Evolutionary conservation across 2,888 invertebrate species (phyloP).

Genomic region (Lycophotia porphyrea): DNA sequence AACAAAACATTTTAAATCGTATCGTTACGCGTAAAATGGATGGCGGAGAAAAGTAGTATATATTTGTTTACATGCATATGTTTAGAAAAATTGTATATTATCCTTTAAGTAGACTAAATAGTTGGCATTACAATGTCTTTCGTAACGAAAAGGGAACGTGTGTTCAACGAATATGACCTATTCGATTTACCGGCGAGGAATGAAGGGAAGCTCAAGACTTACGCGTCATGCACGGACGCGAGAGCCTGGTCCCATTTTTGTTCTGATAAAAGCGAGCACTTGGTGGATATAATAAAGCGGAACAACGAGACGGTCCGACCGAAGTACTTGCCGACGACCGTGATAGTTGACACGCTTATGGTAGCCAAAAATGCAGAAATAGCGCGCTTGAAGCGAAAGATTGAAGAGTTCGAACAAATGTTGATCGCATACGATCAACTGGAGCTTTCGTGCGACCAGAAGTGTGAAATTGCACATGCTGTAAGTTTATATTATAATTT

Average conservation of each 20-base stretch:
- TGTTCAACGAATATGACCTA: slow-evolving; percentile 86
- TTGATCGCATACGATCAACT: slow-evolving; percentile 83
- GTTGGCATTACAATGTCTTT: slow-evolving; percentile 83
- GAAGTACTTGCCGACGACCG: slow-evolving; percentile 85
- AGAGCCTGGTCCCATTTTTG: slow-evolving; percentile 90
- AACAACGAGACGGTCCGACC: slow-evolving; percentile 82
- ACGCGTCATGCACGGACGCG: slow-evolving; percentile 89
- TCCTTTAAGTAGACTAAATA: slow-evolving; percentile 71
- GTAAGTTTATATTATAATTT: slow-evolving; percentile 71
- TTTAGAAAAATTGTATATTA: slow-evolving; percentile 76
- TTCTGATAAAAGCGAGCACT: slow-evolving; percentile 89
- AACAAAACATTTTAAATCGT: slow-evolving; percentile 77
- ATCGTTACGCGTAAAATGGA: slow-evolving; percentile 83
- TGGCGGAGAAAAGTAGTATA: slow-evolving; percentile 80
- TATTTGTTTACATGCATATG: slow-evolving; percentile 75
- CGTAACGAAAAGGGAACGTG: slow-evolving; percentile 87
- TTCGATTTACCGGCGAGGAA: slow-evolving; percentile 85
- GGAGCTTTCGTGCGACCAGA: slow-evolving; percentile 85
- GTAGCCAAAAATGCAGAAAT: slow-evolving; percentile 88
- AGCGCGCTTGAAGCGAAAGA: slow-evolving; percentile 83
- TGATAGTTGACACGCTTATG: slow-evolving; percentile 86
- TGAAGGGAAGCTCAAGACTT: slow-evolving; percentile 90
- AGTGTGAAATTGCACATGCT: slow-evolving; percentile 84
- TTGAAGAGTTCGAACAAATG: slow-evolving; percentile 86
- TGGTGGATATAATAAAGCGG: slow-evolving; percentile 88